phyloP scores from a whole-genome alignment of 2,797 vertebrate genomes.

The Petrocephalus schoutedeni region DNA sequence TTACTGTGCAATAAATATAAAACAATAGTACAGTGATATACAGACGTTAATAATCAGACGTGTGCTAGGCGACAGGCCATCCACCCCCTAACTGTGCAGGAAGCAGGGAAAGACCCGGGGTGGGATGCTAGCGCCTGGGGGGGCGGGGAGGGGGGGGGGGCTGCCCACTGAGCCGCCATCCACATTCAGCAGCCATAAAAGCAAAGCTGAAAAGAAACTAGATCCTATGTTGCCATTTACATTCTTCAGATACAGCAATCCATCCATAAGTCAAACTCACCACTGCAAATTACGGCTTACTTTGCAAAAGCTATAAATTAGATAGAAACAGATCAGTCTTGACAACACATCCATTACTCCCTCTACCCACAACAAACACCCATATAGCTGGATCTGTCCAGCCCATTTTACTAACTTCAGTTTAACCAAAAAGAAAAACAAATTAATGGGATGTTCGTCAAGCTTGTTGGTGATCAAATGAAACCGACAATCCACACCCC shows the following conservation, averaged over 20 bases:
- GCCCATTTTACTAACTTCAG: background rate
- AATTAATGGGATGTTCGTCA: background rate
- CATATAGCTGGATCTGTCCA: no score
- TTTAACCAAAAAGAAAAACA: background rate
- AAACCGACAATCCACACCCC: background rate
- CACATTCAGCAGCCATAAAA: background rate
- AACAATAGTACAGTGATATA: background rate
- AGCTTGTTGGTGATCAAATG: background rate
- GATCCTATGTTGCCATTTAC: background rate
- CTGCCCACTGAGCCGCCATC: background rate
- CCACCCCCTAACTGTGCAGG: background rate
- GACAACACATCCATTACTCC: background rate
- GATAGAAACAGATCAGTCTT: background rate
- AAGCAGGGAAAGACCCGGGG: background rate
- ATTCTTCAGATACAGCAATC: background rate
- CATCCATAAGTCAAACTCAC: background rate
- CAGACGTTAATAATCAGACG: background rate
- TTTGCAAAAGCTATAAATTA: background rate
- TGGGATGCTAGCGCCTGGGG: background rate
- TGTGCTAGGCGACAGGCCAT: background rate
- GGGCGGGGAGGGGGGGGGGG: background rate
- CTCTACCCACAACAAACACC: background rate
- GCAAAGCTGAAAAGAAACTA: background rate
- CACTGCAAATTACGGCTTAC: background rate
- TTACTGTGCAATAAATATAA: slow-evolving; percentile 1